A percentile compares a stretch with the other conserved stretches of the same genome.
Evolutionary conservation across 2,888 invertebrate genomes (phyloP).

Genomic region (Epistrophe eligans): DNA sequence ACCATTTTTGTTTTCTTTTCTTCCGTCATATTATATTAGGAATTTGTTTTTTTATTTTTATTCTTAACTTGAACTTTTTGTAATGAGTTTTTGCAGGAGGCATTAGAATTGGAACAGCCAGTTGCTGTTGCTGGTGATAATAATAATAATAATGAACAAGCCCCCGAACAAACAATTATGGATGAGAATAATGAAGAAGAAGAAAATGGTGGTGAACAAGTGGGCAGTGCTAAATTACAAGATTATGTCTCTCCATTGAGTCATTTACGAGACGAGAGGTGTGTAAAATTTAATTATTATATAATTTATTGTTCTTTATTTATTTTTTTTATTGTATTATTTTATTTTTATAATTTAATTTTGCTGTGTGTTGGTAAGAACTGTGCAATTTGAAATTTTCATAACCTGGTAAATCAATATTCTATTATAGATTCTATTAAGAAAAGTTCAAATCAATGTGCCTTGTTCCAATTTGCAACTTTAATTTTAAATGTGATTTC

Average conservation of each 20-base stretch:
- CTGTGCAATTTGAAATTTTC: background rate
- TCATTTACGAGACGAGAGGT: slow-evolving; percentile 63
- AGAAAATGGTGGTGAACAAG: slow-evolving; percentile 11
- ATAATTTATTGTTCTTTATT: background rate
- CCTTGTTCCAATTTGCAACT: slow-evolving; percentile 7
- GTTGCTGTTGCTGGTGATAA: slow-evolving; percentile 7
- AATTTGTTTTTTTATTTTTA: slow-evolving; percentile 20
- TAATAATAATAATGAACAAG: slow-evolving; percentile 31
- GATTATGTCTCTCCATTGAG: slow-evolving; percentile 68
- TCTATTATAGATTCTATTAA: background rate
- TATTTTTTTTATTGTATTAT: slow-evolving; percentile 14
- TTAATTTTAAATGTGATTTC: slow-evolving; percentile 14
- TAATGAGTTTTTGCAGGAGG: slow-evolving; percentile 74
- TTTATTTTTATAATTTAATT: background rate
- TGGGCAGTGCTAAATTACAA: slow-evolving; percentile 61
- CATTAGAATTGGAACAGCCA: slow-evolving; percentile 45
- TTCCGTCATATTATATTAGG: slow-evolving; percentile 19
- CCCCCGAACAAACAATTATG: slow-evolving; percentile 8
- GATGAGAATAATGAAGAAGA: slow-evolving; percentile 4
- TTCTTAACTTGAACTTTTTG: slow-evolving; percentile 51
- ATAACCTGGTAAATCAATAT: background rate
- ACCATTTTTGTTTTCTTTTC: slow-evolving; percentile 36
- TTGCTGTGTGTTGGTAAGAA: slow-evolving; percentile 56
- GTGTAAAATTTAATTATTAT: slow-evolving; percentile 41
- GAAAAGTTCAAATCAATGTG: background rate